A percentile compares a stretch with the other conserved stretches of the same genome.
phyloP scores from a whole-genome alignment of 37 sponge, comb jelly and placozoan species.

The Cladorhizidae sp. region DNA sequence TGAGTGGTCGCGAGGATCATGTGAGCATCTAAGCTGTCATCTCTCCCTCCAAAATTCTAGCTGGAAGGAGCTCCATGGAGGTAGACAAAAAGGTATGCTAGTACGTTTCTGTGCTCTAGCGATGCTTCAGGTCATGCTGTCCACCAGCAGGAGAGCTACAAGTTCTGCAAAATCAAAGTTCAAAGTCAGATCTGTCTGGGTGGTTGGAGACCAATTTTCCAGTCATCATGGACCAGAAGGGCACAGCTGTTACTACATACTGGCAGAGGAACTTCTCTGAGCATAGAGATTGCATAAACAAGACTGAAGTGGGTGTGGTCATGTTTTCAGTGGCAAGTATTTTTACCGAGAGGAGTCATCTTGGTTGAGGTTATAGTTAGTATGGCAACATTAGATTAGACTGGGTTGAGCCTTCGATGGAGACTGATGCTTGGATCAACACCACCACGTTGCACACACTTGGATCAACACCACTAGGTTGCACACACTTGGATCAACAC shows the following conservation, averaged over 20 bases:
- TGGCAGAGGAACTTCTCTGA: slow-evolving; percentile 91
- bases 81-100: slow-evolving; percentile 91
- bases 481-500: too few relatives aligned
- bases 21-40: too few relatives aligned
- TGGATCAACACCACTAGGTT: too few relatives aligned
- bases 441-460: too few relatives aligned
- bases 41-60: too few relatives aligned
- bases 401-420: too few relatives aligned
- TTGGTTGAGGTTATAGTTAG: too few relatives aligned
- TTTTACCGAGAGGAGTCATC: too few relatives aligned
- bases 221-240: slow-evolving; percentile 99
- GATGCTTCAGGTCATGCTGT: slow-evolving; percentile 97
- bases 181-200: slow-evolving; percentile 93
- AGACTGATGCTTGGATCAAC: too few relatives aligned
- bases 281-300: slow-evolving; percentile 97
- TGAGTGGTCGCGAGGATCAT: too few relatives aligned
- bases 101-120: slow-evolving; percentile 91
- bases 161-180: slow-evolving; percentile 98
- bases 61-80: slow-evolving; percentile 84
- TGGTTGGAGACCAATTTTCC: slow-evolving; percentile 99
- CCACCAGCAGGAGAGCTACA: slow-evolving; percentile 97
- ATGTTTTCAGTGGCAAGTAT: too few relatives aligned
- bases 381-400: too few relatives aligned
- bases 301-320: slow-evolving; percentile 76
- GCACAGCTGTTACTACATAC: slow-evolving; percentile 97